Evolutionary conservation across 2,113 vertebrate genomes (phyloP), one percentile per base, ranked within the genome.

Genomic region (Mormyrus lacerda): DNA sequence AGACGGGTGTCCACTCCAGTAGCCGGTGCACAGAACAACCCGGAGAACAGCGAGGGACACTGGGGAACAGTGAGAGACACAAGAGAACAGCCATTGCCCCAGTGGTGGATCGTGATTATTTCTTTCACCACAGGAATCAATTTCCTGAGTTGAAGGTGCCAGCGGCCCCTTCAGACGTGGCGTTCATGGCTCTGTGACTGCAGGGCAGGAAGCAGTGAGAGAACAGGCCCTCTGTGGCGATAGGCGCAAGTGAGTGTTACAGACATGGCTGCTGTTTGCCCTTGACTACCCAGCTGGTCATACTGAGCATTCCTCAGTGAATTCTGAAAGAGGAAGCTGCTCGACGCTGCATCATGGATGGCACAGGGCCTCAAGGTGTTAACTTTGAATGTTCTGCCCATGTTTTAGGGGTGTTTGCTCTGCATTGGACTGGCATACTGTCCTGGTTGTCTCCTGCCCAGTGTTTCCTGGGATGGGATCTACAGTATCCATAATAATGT

Each of bases 61-160:
- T 2, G 17, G 53, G 45, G 79, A 42, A 82, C 55, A n/a, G 9
- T n/a, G 3, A 51, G 50, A 11, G 11, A 51, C 61, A n/a, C 61
- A n/a, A 27, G 6, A 2, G 4, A 27, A 11, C 69, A 8, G n/a
- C 11, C 79, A 10, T 47, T 24, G 7, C 39, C 9, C 79, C 79
- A 31, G 17, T 83, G 42, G 85, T 31, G 88, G 73, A 91, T 31
- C 73, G 69, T 89, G 42, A 88, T 42, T 88, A 88, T 91, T 90
- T 10, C 88, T 53, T 89, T 45, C 90, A 91, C 55, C 89, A 39
- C 91, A 90, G 73, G 89, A 93, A 88, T 88, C 87, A 11, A 92
- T 91, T 92, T 92, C 91, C 87, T 90, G 88, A 90, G 90, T 76
- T 27, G 73, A 6, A 87, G 31, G 76, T 85, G 15, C 48, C 89